Evolutionary conservation across 1,140 invertebrate species (phyloP).

Genomic region (Drosophila sproati): DNA sequence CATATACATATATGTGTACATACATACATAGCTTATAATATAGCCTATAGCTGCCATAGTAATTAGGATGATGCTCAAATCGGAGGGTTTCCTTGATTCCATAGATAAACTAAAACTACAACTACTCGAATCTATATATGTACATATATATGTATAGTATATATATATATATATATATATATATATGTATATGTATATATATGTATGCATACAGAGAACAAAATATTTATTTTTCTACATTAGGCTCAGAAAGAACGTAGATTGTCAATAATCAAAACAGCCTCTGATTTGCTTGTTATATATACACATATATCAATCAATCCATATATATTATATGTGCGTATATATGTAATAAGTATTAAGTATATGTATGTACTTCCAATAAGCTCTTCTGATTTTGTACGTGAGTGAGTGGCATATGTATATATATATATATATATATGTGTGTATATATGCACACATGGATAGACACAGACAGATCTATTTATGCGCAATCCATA

Average conservation of each 20-base stretch:
- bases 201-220: neutral
- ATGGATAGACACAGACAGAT: slow-evolving; percentile 13
- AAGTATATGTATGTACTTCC: slow-evolving; percentile 16
- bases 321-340: slow-evolving; percentile 32
- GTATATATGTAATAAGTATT: slow-evolving; percentile 4
- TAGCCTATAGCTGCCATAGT: slow-evolving; percentile 42
- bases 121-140: neutral
- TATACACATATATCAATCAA: neutral
- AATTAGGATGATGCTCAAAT: slow-evolving; percentile 29
- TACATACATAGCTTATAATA: slow-evolving; percentile 16
- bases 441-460: slow-evolving; percentile 28
- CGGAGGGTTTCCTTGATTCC: slow-evolving; percentile 7
- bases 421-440: slow-evolving; percentile 9
- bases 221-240: slow-evolving; percentile 37
- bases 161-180: slow-evolving; percentile 3
- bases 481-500: neutral
- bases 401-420: slow-evolving; percentile 2
- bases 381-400: slow-evolving; percentile 26
- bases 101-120: slow-evolving; percentile 12
- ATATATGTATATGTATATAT: neutral
- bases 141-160: neutral
- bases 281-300: slow-evolving; percentile 4
- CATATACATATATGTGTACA: slow-evolving; percentile 6
- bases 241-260: slow-evolving; percentile 13
- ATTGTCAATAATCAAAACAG: slow-evolving; percentile 21